Base-by-base conservation (phyloP, 2,888 invertebrate species). In the Agriopis marginaria region DNA sequence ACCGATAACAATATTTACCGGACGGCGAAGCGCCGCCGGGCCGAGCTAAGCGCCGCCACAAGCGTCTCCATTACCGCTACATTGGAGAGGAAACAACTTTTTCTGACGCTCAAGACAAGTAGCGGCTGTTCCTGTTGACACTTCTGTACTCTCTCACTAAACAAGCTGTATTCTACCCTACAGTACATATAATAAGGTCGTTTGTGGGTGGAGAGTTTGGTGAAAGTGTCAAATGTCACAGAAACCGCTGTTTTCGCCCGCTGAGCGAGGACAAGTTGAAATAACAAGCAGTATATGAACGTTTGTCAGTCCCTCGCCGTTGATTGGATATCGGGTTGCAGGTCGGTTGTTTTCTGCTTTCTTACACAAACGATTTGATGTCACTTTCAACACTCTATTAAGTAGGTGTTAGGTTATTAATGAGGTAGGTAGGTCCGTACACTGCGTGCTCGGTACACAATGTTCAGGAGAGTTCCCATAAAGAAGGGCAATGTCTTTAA, bases 241-340 rank as follows among this genome's bases (percentile, higher is more conserved):
- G 82, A 82, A 79, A 82, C 84, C 86, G 86, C 82, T 79, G 79
- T 81, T 80, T 79, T 79, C 82, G 51, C 77, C 75, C 77, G 79
- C 84, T 89, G 89, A 91, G 92, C 90, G 92, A 86, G 85, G 89
- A 89, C 91, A 87, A 83, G 82, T 89, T 90, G 86, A 87, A 90
- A 92, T 83, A 92, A 92, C 92, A 92, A 85, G 86, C 83, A 84
- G 85, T 88, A 82, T 90, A 88, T 89, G 86, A 87, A 85, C 75
- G 80, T 77, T 75, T 68, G 78, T 75, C 79, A 78, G 78, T 79
- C 76, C 77, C 73, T 75, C 51, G 51, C 9, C 75, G 75, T 72
- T 75, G 76, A 77, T 80, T 81, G 77, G 80, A 81, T 84, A 80
- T 86, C 83, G 70, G 78, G 79, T 88, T 74, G 65, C 75, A 14